phyloP scores from a whole-genome alignment of 2,797 vertebrate species.

The Urosaurus nigricauda region DNA sequence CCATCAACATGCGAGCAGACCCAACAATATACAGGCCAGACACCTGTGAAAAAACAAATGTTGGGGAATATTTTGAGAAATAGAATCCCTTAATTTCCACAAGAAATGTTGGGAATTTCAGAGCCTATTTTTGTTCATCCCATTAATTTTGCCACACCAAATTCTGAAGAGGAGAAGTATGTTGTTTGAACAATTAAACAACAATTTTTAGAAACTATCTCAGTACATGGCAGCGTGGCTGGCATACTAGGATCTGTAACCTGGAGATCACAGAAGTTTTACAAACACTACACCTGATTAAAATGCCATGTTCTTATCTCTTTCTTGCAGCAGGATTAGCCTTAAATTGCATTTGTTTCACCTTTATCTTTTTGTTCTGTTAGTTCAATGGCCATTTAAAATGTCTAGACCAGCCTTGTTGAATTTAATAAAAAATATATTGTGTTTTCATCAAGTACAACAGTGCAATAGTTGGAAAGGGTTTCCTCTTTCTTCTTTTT shows the following conservation, averaged over 20 bases:
- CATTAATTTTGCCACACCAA: not conserved
- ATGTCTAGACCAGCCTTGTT: not conserved
- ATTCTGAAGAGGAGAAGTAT: not conserved
- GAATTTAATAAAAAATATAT: not conserved
- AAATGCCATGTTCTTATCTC: not conserved
- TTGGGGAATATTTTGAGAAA: not conserved
- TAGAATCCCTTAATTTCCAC: not conserved
- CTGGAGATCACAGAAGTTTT: not conserved
- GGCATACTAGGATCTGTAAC: not conserved
- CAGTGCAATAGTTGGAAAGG: not conserved
- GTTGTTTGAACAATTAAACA: not conserved
- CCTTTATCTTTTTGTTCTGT: not conserved
- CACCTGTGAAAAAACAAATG: not conserved
- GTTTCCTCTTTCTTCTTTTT: not conserved
- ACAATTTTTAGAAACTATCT: not conserved
- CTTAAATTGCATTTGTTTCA: conserved; percentile 3
- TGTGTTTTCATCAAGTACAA: not conserved
- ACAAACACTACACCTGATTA: not conserved
- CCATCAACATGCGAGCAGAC: too few relatives aligned
- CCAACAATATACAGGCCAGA: too few relatives aligned
- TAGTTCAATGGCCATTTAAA: not conserved
- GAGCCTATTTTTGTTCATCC: not conserved
- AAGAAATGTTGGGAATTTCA: not conserved
- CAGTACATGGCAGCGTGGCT: not conserved
- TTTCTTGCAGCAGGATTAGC: not conserved